Evolutionary conservation across 2,797 vertebrate species (phyloP), one percentile per base, ranked within the genome.

Genomic region (Fringilla coelebs): DNA sequence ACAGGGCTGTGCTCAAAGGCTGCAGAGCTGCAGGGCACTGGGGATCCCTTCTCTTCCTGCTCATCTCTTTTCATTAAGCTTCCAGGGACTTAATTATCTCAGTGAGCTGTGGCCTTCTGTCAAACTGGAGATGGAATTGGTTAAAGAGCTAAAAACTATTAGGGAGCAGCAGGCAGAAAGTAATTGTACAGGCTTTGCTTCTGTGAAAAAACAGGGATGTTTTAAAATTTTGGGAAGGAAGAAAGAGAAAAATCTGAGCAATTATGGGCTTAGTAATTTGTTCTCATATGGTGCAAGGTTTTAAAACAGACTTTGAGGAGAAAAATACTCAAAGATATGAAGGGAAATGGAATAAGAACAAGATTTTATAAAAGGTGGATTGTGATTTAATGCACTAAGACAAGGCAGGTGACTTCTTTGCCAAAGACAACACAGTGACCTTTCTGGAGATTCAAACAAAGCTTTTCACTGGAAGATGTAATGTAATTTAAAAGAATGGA

Each of bases 1-100:
- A 20, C 26, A 48, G 49, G 45, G 5, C 17, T 34, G 46, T 60
- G 68, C 52, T 83, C 61, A 20, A 17, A 34, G 19, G 32, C 91
- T 85, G 79, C 52, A 38, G 73, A 63, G 61, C 61, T 4, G 3
- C 62, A 40, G 61, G 55, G 74, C 41, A 6, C 84, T 85, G 4
- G 1, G 55, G 62, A 92, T 46, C 62, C 54, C 67, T 78, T 65
- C 67, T 91, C 19, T 46, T 91, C 76, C 61, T 77, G 81, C 78
- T 81, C 48, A 58, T 52, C 49, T 74, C 26, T 63, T 82, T 84
- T 92, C 89, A 94, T 94, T 82, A 87, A 91, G 78, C 74, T 94
- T 52, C 16, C 24, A 88, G 57, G 29, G 45, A 89, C 75, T 93
- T 94, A 74, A 92, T 89, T 93, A 87, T 71, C 86, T 63, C 4